phyloP scores from a whole-genome alignment of 2,113 vertebrate genomes.

The Okapia johnstoni region DNA sequence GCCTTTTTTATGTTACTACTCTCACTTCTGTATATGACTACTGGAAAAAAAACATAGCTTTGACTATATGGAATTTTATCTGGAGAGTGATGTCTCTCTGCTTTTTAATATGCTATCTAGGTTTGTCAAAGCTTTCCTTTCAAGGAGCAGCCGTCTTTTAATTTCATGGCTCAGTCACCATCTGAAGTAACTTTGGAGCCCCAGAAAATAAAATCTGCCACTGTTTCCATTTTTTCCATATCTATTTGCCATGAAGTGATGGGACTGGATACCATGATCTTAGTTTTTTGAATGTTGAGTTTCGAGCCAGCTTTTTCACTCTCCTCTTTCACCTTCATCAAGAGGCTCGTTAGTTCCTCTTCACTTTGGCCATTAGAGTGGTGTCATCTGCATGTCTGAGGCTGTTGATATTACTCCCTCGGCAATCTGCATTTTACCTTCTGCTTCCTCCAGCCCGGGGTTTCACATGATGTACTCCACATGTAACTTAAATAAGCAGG shows the following conservation, averaged over 20 bases:
- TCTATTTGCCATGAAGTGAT: not conserved
- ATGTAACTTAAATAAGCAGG: not conserved
- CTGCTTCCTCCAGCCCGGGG: not conserved
- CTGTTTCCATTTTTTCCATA: not conserved
- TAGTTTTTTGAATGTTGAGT: not conserved
- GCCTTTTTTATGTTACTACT: not conserved
- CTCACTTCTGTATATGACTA: not conserved
- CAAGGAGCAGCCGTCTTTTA: not conserved
- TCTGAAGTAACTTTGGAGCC: not conserved
- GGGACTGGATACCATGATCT: not conserved
- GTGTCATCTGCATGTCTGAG: not conserved
- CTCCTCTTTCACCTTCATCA: not conserved
- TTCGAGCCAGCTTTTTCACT: not conserved
- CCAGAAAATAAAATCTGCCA: not conserved
- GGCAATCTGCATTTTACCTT: not conserved
- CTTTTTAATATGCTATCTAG: not conserved
- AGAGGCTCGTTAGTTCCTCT: not conserved
- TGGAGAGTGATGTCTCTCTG: not conserved
- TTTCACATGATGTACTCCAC: not conserved
- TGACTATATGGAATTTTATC: not conserved
- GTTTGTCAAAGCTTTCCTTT: not conserved
- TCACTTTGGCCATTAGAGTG: not conserved
- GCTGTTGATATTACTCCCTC: not conserved
- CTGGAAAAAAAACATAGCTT: not conserved
- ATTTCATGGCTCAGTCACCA: not conserved